phyloP scores from a whole-genome alignment of 2,888 invertebrate species.

The Aproaerema taeniolella region DNA sequence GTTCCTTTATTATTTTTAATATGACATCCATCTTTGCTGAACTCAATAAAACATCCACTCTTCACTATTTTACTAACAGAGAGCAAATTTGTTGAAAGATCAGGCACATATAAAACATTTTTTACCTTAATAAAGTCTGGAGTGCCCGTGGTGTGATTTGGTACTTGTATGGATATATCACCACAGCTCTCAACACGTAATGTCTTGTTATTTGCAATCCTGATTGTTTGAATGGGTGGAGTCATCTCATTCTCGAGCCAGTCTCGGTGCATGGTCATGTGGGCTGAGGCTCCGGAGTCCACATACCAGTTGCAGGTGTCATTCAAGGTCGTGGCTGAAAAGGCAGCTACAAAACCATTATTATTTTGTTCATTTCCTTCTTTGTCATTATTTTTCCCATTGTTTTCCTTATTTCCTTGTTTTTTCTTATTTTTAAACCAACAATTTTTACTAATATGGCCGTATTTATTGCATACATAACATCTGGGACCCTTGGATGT shows the following conservation, averaged over 20 bases:
- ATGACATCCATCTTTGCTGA: conserved; percentile 11
- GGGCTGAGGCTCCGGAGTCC: conserved; percentile 24
- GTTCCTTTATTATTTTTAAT: conserved; percentile 7
- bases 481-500: conserved; percentile 11
- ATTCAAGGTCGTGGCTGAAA: conserved; percentile 13
- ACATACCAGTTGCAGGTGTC: conserved; percentile 14
- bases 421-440: conserved; percentile 1
- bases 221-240: conserved; percentile 18
- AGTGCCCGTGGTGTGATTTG: conserved; percentile 3
- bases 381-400: no score
- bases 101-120: conserved; percentile 21
- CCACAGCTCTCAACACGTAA: conserved; percentile 19
- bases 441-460: conserved; percentile 17
- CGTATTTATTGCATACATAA: conserved; percentile 16
- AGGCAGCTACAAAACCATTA: conserved; percentile 17
- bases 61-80: conserved; percentile 19
- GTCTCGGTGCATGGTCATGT: conserved; percentile 19
- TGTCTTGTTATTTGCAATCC: conserved; percentile 18
- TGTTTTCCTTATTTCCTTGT: not conserved
- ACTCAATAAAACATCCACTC: conserved; percentile 12
- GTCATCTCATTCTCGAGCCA: conserved; percentile 19
- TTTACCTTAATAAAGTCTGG: conserved; percentile 7
- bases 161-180: conserved; percentile 16
- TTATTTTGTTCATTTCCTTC: no score
- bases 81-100: conserved; percentile 15